phyloP scores from a whole-genome alignment of 1,140 invertebrate species.

The Drosophila subobscura region DNA sequence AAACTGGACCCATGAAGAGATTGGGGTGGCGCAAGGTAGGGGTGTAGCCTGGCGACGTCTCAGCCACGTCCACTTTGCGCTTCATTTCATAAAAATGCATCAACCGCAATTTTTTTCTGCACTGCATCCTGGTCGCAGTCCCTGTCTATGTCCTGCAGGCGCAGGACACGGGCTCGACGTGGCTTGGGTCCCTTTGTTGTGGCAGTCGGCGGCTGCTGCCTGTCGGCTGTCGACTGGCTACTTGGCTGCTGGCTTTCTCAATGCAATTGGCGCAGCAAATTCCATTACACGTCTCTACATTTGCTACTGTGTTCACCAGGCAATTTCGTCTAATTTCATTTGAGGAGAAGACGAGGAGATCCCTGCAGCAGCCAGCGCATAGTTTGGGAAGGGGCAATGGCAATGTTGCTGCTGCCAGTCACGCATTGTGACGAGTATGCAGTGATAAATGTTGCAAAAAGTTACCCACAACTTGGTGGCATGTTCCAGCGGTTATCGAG shows the following conservation, averaged over 20 bases:
- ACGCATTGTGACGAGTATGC: no score
- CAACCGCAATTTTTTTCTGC: slow-evolving; percentile 58
- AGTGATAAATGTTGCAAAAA: no score
- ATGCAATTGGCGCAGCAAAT: slow-evolving; percentile 60
- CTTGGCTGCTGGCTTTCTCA: slow-evolving; percentile 45
- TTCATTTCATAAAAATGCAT: slow-evolving; percentile 63
- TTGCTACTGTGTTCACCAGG: slow-evolving; percentile 30
- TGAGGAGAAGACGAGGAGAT: slow-evolving; percentile 20
- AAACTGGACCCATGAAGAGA: no score
- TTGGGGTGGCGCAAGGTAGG: no score
- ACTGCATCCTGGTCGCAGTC: no score
- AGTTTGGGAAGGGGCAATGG: no score
- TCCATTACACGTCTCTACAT: slow-evolving; percentile 48
- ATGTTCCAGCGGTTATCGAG: no score
- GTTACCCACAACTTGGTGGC: no score
- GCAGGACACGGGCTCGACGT: slow-evolving; percentile 6
- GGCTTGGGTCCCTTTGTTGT: slow-evolving; percentile 39
- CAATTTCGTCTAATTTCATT: slow-evolving; percentile 58
- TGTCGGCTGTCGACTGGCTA: slow-evolving; percentile 3
- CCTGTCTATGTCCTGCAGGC: slow-evolving; percentile 46
- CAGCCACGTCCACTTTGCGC: slow-evolving; percentile 49
- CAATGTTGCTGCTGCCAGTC: no score
- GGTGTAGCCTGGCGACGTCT: background rate
- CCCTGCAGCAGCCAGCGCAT: background rate
- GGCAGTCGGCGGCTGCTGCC: slow-evolving; percentile 6